Percentiles rank a stretch among this genome's conserved stretches.
phyloP scores from a whole-genome alignment of 2,888 invertebrate genomes.

The Eupithecia abbreviata region DNA sequence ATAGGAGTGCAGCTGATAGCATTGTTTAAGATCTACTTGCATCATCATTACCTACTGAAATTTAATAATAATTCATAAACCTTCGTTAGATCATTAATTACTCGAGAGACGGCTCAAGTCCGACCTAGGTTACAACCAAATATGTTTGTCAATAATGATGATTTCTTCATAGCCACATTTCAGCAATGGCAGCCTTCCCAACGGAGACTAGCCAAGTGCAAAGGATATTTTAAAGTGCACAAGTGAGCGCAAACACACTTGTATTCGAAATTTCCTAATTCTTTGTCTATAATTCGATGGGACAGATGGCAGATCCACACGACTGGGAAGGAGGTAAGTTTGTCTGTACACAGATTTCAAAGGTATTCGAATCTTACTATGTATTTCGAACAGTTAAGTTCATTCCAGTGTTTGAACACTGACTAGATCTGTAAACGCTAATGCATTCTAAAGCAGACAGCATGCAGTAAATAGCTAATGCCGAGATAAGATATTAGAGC shows the following conservation, averaged over 20 bases:
- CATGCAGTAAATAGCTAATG: constrained; percentile 22
- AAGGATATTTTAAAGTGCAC: not conserved
- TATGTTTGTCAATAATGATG: not conserved
- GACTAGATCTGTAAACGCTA: constrained; percentile 28
- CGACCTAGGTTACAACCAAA: not conserved
- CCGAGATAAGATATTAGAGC: constrained; percentile 27
- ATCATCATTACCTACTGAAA: not conserved
- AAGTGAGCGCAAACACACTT: not conserved
- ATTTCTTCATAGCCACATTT: not conserved
- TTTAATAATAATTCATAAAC: not conserved
- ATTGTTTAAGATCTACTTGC: constrained; percentile 9
- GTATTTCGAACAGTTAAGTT: constrained; percentile 1
- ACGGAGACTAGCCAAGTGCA: not conserved
- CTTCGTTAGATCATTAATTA: not conserved
- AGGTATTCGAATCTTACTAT: not conserved
- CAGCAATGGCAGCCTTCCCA: not conserved
- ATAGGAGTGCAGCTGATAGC: constrained; percentile 10
- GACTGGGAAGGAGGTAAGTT: not conserved
- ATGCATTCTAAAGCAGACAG: constrained; percentile 31
- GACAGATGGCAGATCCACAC: not conserved
- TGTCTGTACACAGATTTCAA: not conserved
- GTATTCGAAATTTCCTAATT: not conserved
- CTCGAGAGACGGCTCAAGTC: not conserved
- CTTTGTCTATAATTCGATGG: not conserved
- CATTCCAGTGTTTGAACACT: constrained; percentile 17